These are phyloP conservation scores for Esox lucius DNA, from an alignment of 2,797 vertebrate genomes.

Conservation along the genomic window DNA sequence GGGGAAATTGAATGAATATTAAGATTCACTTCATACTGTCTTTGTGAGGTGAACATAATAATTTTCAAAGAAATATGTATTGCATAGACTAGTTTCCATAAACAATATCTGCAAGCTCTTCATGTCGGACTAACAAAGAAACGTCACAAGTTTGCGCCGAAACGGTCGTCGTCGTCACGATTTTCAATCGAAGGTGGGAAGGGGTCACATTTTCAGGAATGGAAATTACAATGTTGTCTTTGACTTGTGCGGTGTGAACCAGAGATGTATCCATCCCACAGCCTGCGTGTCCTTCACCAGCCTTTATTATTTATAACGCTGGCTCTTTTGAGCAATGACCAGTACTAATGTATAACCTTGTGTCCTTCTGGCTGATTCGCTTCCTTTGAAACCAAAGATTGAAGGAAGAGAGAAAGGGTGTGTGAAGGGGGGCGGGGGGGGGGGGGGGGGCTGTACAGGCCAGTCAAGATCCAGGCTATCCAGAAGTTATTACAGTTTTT, in stretches of 20 bases:
- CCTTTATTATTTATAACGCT: conserved; percentile 99
- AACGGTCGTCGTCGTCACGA: conserved; percentile 61
- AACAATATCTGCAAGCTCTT: conserved; percentile 69
- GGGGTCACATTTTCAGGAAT: conserved; percentile 83
- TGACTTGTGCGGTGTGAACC: conserved; percentile 89
- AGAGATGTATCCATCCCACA: conserved; percentile 83
- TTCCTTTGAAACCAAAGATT: conserved; percentile 96
- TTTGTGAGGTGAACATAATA: conserved; percentile 55
- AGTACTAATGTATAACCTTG: conserved; percentile 99
- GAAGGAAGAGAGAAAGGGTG: conserved; percentile 79
- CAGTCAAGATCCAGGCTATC: conserved; percentile 81
- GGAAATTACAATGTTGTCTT: conserved; percentile 95
- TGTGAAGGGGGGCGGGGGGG: conserved; percentile 54
- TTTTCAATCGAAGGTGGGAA: conserved; percentile 74
- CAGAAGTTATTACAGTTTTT: conserved; percentile 80
- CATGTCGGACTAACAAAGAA: conserved; percentile 73
- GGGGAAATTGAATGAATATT: conserved; percentile 58
- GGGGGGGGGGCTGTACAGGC: conserved; percentile 60
- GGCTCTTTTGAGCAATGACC: conserved; percentile 99
- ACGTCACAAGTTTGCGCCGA: conserved; percentile 57
- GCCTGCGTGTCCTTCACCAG: conserved; percentile 89
- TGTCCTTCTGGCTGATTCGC: conserved; percentile 97
- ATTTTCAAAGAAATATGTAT: conserved; percentile 46
- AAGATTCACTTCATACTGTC: conserved; percentile 52
- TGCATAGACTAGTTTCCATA: conserved; percentile 48